Evolutionary conservation across 2,113 vertebrate species (phyloP).

Genomic region (Crotophaga sulcirostris): DNA sequence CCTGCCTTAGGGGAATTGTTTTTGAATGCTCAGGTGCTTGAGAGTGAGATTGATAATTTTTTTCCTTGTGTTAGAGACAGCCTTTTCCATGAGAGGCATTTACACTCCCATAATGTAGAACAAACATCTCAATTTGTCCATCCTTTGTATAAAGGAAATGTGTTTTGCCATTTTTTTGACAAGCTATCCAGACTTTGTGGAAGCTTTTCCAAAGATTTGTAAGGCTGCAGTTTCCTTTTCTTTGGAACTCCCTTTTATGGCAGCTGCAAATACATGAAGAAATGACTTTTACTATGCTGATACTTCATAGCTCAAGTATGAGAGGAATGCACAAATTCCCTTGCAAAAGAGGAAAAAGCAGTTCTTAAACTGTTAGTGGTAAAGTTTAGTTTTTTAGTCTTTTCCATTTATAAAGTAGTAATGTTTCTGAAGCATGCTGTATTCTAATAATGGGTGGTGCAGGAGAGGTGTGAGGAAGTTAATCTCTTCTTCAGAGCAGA

Average conservation of each 20-base stretch:
- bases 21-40: background rate
- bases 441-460: background rate
- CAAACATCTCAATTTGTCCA: background rate
- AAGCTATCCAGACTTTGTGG: background rate
- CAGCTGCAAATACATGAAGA: background rate
- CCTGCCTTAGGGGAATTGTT: background rate
- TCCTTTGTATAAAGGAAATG: background rate
- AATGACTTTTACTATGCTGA: background rate
- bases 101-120: background rate
- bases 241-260: background rate
- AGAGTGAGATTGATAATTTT: background rate
- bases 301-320: background rate
- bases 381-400: background rate
- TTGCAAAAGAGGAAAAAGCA: background rate
- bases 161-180: background rate
- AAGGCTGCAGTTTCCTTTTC: background rate
- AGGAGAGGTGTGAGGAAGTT: background rate
- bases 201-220: background rate
- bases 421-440: background rate
- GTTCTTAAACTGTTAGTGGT: background rate
- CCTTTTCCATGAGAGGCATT: background rate
- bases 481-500: background rate
- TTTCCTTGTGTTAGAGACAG: background rate
- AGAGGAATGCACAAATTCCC: background rate
- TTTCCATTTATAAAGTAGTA: background rate